Conservation (phyloP, 2,888 invertebrate genomes). For the Coelinius sp. region DNA sequence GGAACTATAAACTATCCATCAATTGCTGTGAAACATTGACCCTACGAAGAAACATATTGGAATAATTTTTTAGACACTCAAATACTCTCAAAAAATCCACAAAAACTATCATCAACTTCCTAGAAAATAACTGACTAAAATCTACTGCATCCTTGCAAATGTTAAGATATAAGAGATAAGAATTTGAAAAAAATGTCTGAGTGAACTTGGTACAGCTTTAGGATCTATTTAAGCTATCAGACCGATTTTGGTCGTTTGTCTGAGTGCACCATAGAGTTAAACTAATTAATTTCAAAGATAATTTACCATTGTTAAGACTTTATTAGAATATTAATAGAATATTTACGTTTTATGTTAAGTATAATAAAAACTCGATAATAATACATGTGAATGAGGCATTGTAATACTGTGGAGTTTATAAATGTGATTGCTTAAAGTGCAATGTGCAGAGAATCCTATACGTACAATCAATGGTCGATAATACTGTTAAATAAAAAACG, state of each 20-base stretch:
- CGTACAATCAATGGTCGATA: conserved; percentile 63
- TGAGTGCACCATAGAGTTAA: not conserved
- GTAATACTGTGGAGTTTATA: conserved; percentile 36
- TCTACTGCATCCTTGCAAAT: not conserved
- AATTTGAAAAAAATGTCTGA: conserved; percentile 34
- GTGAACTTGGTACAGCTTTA: conserved; percentile 49
- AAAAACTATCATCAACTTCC: not conserved
- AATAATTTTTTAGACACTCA: conserved; percentile 9
- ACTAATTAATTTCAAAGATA: not conserved
- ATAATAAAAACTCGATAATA: not conserved
- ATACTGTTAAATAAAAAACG: conserved; percentile 9
- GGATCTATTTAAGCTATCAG: conserved; percentile 30
- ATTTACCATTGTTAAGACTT: not conserved
- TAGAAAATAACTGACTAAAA: not conserved
- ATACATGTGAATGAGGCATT: not conserved
- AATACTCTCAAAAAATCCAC: not conserved
- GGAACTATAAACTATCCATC: not conserved
- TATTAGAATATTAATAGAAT: not conserved
- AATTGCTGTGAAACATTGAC: not conserved
- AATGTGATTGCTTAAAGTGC: conserved; percentile 59
- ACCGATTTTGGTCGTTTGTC: conserved; percentile 16
- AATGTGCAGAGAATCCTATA: conserved; percentile 58
- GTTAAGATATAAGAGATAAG: conserved; percentile 7
- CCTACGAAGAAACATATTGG: conserved; percentile 18
- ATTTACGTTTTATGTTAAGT: not conserved